A percentile compares a stretch with the other conserved stretches of the same genome.
Evolutionary conservation across 2,113 vertebrate genomes (phyloP).

Genomic region (Cygnus atratus): DNA sequence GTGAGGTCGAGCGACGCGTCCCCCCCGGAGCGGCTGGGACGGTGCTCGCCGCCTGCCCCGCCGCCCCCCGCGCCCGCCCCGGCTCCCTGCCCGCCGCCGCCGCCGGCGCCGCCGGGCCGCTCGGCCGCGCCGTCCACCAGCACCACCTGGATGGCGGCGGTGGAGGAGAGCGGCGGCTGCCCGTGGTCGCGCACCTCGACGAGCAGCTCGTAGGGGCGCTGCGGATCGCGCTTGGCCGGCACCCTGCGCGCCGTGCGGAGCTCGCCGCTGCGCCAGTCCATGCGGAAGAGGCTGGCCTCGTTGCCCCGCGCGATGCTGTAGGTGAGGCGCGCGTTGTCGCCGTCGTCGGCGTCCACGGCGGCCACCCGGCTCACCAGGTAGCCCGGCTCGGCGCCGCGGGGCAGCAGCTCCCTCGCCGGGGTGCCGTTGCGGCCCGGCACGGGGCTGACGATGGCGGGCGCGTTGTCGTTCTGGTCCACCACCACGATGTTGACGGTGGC

Average conservation of each 20-base stretch:
- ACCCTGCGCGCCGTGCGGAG: constrained; percentile 89
- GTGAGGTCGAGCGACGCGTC: constrained; percentile 90
- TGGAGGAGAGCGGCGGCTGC: constrained; percentile 93
- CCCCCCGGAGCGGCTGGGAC: constrained; percentile 79
- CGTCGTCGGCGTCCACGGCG: constrained; percentile 94
- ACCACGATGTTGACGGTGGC: constrained; percentile 91
- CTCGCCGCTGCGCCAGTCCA: constrained; percentile 97
- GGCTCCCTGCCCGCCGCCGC: neutral
- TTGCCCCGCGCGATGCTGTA: constrained; percentile 94
- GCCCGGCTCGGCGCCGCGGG: constrained; percentile 90
- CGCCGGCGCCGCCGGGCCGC: constrained; percentile 58
- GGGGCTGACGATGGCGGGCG: constrained; percentile 89
- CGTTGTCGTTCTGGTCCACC: constrained; percentile 96
- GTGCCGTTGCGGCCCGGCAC: constrained; percentile 90
- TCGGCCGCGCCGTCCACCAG: constrained; percentile 88
- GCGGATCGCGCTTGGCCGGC: constrained; percentile 86
- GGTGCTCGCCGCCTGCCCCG: constrained; percentile 66
- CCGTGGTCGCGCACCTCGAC: constrained; percentile 95
- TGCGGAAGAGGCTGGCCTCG: constrained; percentile 91
- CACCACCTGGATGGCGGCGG: constrained; percentile 86
- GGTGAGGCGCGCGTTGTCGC: constrained; percentile 92
- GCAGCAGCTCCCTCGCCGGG: constrained; percentile 87
- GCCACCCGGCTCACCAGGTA: constrained; percentile 92
- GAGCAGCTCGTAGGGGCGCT: constrained; percentile 90
- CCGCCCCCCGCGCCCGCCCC: neutral